Percentiles rank a stretch among this genome's conserved stretches.
Conservation (phyloP, 2,888 invertebrate species). For the Tenodera sinensis region DNA sequence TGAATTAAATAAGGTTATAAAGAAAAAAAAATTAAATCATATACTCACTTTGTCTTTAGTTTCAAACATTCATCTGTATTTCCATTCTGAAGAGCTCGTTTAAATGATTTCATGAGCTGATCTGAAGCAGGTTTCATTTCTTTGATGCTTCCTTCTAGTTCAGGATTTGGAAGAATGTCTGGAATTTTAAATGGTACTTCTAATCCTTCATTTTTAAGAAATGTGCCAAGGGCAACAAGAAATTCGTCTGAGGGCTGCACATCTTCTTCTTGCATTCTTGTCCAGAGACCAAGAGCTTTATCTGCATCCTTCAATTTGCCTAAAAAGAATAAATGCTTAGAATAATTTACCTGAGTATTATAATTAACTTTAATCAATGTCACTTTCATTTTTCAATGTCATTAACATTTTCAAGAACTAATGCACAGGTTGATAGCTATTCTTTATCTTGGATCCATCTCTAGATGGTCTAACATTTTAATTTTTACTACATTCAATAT, state of each 20-base stretch:
- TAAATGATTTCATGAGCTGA: neutral
- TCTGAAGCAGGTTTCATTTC: too few species aligned
- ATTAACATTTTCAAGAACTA: too few species aligned
- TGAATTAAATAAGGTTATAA: too few species aligned
- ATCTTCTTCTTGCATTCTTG: slow-evolving; percentile 78
- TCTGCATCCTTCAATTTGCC: slow-evolving; percentile 65
- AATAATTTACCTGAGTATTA: neutral
- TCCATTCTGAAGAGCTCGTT: neutral
- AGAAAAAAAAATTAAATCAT: slow-evolving; percentile 34
- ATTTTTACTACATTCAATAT: too few species aligned
- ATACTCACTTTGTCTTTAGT: neutral
- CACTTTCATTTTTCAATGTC: neutral
- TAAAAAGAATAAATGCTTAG: slow-evolving; percentile 34
- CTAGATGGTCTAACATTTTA: too few species aligned
- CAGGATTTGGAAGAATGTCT: neutral
- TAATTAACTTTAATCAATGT: neutral
- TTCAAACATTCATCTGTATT: neutral
- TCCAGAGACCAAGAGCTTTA: slow-evolving; percentile 77
- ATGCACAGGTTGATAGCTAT: too few species aligned
- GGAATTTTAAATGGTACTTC: slow-evolving; percentile 72
- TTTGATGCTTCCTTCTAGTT: neutral
- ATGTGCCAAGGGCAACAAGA: slow-evolving; percentile 59
- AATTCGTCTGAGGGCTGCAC: slow-evolving; percentile 67
- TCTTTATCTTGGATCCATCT: too few species aligned
- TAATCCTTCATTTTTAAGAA: slow-evolving; percentile 60